Percentiles rank a stretch among this genome's conserved stretches.
Conservation (phyloP, 2,113 vertebrate genomes). For the Trogon melanurus region DNA sequence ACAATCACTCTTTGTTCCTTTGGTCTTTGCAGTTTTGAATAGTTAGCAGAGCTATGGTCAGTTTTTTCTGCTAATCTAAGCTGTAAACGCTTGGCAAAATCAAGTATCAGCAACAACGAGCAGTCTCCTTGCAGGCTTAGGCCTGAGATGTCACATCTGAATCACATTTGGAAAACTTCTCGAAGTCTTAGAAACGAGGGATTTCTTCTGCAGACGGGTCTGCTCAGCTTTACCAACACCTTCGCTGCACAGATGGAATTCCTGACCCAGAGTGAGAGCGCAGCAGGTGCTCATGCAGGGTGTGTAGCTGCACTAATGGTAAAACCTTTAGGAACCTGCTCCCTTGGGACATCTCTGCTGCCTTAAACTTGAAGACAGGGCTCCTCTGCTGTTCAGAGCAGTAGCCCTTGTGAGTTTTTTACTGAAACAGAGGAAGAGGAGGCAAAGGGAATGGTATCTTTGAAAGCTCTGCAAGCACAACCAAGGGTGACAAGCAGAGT, state of each 20-base stretch:
- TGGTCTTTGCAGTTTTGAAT: slow-evolving; percentile 27
- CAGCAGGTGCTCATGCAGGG: neutral
- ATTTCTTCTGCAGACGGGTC: neutral
- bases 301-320: neutral
- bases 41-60: neutral
- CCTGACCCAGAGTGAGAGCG: neutral
- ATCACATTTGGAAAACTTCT: neutral
- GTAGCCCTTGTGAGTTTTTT: neutral
- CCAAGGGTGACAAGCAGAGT: neutral
- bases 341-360: neutral
- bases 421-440: neutral
- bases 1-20: slow-evolving; percentile 61
- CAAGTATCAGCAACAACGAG: neutral
- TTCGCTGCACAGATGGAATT: neutral
- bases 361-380: neutral
- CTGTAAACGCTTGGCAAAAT: slow-evolving; percentile 30
- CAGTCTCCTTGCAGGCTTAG: neutral
- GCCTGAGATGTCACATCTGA: neutral
- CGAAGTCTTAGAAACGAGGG: neutral
- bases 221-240: neutral
- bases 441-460: neutral
- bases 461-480: neutral
- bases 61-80: slow-evolving; percentile 41
- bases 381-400: neutral
- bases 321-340: neutral